phyloP scores from a whole-genome alignment of 1,140 invertebrate genomes.

The Caerostris darwini region DNA sequence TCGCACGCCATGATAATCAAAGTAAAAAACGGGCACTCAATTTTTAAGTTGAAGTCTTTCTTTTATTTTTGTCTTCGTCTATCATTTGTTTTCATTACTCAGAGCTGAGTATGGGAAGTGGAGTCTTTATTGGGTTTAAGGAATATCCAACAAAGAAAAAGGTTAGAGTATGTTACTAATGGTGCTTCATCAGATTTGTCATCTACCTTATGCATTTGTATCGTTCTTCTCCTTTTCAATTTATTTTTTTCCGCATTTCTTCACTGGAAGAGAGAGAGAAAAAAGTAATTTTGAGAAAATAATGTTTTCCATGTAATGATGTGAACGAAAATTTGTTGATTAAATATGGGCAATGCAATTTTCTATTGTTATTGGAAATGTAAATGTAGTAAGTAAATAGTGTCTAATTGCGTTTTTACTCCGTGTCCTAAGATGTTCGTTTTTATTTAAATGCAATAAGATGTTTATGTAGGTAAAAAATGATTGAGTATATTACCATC shows the following conservation, averaged over 20 bases:
- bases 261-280: background rate
- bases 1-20: slow-evolving; percentile 48
- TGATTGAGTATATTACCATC: background rate
- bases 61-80: no score
- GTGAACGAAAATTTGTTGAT: slow-evolving; percentile 57
- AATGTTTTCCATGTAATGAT: slow-evolving; percentile 64
- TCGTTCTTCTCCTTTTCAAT: background rate
- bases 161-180: slow-evolving; percentile 52
- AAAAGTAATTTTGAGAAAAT: slow-evolving; percentile 60
- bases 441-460: slow-evolving; percentile 11
- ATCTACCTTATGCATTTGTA: slow-evolving; percentile 42
- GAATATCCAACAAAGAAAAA: slow-evolving; percentile 17
- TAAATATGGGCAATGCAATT: slow-evolving; percentile 44
- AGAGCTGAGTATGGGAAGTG: slow-evolving; percentile 29
- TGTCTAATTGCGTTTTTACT: slow-evolving; percentile 52
- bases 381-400: slow-evolving; percentile 51
- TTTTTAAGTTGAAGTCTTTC: slow-evolving; percentile 63
- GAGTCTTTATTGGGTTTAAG: slow-evolving; percentile 55
- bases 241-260: background rate
- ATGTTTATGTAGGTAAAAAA: background rate
- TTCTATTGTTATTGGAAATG: slow-evolving; percentile 7
- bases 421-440: background rate
- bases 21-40: slow-evolving; percentile 50
- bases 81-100: slow-evolving; percentile 63
- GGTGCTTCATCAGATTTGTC: slow-evolving; percentile 71